phyloP scores from a whole-genome alignment of 2,888 invertebrate genomes.

The Melanotus villosus region DNA sequence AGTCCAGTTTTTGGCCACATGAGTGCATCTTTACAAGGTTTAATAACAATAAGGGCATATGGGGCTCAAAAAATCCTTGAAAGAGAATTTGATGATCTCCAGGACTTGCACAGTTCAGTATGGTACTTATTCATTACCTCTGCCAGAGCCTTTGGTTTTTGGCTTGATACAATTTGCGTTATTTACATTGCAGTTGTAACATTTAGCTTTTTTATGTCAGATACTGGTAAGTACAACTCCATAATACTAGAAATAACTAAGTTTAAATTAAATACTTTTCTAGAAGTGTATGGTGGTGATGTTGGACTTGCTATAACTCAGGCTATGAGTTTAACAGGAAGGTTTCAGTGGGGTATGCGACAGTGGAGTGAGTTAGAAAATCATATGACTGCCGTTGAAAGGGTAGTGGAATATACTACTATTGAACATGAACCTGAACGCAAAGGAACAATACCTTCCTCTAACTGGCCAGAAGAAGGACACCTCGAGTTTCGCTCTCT shows the following conservation, averaged over 20 bases:
- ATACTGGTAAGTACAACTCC: conserved; percentile 40
- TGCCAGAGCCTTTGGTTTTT: conserved; percentile 79
- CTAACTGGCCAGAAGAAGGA: conserved; percentile 81
- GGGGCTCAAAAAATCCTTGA: conserved; percentile 73
- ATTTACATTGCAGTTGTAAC: conserved; percentile 78
- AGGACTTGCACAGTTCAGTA: conserved; percentile 78
- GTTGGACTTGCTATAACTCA: conserved; percentile 87
- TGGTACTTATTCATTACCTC: conserved; percentile 77
- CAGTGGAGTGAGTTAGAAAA: conserved; percentile 91
- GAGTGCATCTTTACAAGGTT: conserved; percentile 79
- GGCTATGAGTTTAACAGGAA: conserved; percentile 83
- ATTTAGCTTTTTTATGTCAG: conserved; percentile 74
- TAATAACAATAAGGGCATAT: conserved; percentile 77
- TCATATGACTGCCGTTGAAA: conserved; percentile 91
- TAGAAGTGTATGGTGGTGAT: conserved; percentile 77
- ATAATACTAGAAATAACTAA: conserved; percentile 65
- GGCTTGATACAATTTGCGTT: conserved; percentile 80
- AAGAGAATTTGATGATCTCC: conserved; percentile 72
- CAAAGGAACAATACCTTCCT: conserved; percentile 70
- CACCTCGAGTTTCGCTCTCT: conserved; percentile 78
- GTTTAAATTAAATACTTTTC: conserved; percentile 53
- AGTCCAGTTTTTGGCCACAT: conserved; percentile 83
- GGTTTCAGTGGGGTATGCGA: conserved; percentile 76
- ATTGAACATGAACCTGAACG: conserved; percentile 54
- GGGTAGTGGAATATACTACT: conserved; percentile 70